Conservation (phyloP, 1,140 invertebrate species). For the Magallana gigas region DNA sequence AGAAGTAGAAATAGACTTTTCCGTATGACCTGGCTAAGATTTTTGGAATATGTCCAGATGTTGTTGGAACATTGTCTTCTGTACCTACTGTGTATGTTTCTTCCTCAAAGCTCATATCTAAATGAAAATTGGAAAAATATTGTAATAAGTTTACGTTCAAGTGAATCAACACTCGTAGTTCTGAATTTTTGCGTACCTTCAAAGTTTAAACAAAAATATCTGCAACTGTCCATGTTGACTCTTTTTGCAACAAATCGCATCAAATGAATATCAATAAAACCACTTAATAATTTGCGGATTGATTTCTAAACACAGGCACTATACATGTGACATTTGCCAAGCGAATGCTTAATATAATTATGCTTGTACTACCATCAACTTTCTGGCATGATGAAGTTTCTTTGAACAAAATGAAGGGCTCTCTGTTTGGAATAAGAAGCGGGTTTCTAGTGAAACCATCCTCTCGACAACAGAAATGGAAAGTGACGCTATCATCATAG, state of each 20-base stretch:
- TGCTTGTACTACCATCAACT: neutral
- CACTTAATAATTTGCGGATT: too few species aligned
- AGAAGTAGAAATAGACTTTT: neutral
- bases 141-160: too few species aligned
- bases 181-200: too few species aligned
- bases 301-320: too few species aligned
- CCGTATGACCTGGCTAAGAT: neutral
- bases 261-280: too few species aligned
- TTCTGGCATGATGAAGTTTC: neutral
- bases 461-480: slow-evolving; percentile 2
- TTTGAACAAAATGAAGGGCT: slow-evolving; percentile 29
- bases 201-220: too few species aligned
- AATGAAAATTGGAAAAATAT: neutral
- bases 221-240: too few species aligned
- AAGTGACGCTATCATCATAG: neutral
- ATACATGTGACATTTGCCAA: too few species aligned
- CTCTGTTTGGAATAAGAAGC: neutral
- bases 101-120: slow-evolving; percentile 22
- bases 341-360: too few species aligned
- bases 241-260: too few species aligned
- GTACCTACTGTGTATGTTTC: neutral
- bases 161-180: too few species aligned
- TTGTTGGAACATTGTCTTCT: neutral
- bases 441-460: slow-evolving; percentile 29
- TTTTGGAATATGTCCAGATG: neutral